phyloP scores from a whole-genome alignment of 2,113 vertebrate species.

The Rhinolophus sinicus region DNA sequence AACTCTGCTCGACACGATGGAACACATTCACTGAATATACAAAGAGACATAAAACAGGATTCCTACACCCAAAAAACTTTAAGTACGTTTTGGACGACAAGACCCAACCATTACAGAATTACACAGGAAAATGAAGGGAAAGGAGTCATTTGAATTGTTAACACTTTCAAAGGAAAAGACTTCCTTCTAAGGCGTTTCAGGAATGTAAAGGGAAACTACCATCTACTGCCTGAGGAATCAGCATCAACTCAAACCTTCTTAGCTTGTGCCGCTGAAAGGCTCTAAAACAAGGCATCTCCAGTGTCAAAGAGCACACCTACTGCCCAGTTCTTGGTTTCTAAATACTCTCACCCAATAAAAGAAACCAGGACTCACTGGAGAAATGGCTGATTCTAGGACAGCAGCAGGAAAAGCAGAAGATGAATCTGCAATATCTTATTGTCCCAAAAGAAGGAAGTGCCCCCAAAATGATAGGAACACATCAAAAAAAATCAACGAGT shows the following conservation, averaged over 20 bases:
- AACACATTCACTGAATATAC: not conserved
- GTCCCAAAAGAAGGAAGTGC: not conserved
- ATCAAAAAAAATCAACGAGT: not conserved
- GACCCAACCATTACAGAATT: not conserved
- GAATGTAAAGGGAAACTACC: not conserved
- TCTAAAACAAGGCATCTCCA: not conserved
- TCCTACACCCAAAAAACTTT: not conserved
- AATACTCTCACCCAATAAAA: not conserved
- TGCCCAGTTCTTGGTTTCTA: not conserved
- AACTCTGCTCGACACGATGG: not conserved
- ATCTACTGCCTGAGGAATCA: not conserved
- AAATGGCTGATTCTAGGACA: not conserved
- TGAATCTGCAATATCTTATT: not conserved
- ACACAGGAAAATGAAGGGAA: not conserved
- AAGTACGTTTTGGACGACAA: conserved; percentile 35
- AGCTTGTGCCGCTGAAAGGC: not conserved
- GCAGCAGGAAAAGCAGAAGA: not conserved
- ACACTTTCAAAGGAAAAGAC: not conserved
- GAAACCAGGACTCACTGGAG: not conserved
- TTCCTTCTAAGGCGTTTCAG: not conserved
- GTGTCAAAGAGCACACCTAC: not conserved
- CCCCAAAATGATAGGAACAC: not conserved
- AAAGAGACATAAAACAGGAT: conserved; percentile 28
- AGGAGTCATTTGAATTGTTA: not conserved
- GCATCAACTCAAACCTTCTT: not conserved